A percentile compares a stretch with the other conserved stretches of the same genome.
These are phyloP conservation scores for Lasius platythorax DNA, from an alignment of 2,888 invertebrate genomes.

Conservation along the genomic window DNA sequence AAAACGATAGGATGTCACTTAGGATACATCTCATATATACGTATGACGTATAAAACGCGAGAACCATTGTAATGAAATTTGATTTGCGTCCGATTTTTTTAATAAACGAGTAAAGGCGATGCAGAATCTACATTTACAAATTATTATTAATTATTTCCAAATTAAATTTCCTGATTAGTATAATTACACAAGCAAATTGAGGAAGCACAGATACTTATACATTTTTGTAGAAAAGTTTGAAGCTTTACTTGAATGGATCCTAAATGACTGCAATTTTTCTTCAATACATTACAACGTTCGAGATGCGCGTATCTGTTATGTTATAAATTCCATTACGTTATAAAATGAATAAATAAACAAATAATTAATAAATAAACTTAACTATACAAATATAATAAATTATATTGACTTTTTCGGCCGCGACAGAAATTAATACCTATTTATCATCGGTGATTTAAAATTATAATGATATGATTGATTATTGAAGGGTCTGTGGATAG, in stretches of 20 bases:
- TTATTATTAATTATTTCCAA: background rate
- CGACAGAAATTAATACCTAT: background rate
- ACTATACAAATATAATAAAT: background rate
- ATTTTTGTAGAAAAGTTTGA: background rate
- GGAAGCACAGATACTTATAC: background rate
- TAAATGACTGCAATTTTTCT: background rate
- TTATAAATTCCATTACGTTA: background rate
- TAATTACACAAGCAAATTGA: background rate
- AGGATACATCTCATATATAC: background rate
- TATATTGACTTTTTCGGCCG: background rate
- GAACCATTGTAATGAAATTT: background rate
- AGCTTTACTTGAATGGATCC: background rate
- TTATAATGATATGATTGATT: background rate
- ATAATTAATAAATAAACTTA: constrained; percentile 3
- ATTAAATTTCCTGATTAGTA: background rate
- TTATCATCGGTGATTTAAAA: background rate
- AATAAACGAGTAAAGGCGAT: background rate
- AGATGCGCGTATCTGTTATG: background rate
- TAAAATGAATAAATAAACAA: background rate
- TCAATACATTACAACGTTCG: background rate
- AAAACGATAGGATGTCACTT: constrained; percentile 4
- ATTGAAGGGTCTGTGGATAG: background rate
- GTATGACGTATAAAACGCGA: background rate
- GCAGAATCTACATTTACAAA: background rate
- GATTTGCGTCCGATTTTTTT: background rate